phyloP scores from a whole-genome alignment of 2,113 vertebrate genomes.

The Sinosuthora webbiana region DNA sequence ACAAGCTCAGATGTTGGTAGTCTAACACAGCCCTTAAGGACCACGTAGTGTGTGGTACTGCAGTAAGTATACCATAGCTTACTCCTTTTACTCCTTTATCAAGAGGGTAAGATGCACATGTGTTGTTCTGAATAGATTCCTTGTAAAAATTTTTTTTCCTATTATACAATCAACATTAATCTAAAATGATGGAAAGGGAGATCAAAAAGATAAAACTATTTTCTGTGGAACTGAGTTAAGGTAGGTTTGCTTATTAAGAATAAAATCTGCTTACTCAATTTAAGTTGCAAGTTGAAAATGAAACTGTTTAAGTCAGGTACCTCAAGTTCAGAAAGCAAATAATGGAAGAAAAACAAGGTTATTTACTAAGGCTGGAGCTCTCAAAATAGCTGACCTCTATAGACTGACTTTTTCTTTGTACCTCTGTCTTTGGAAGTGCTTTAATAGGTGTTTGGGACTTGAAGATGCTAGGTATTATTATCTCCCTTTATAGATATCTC shows the following conservation, averaged over 20 bases:
- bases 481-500: constrained; percentile 3
- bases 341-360: constrained; percentile 34
- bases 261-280: neutral
- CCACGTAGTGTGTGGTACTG: neutral
- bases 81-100: neutral
- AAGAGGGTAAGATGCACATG: neutral
- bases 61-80: neutral
- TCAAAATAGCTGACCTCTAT: constrained; percentile 29
- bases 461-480: neutral
- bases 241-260: neutral
- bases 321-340: neutral
- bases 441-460: neutral
- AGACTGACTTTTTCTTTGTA: neutral
- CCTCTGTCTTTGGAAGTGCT: neutral
- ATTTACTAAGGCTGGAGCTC: constrained; percentile 11
- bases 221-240: neutral
- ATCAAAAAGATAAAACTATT: neutral
- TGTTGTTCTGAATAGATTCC: neutral
- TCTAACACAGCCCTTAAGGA: neutral
- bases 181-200: neutral
- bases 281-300: neutral
- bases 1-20: neutral
- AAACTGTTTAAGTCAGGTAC: neutral
- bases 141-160: neutral
- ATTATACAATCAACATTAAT: neutral